Base-by-base conservation (phyloP, 2,888 invertebrate genomes). In the Frankliniella fusca region DNA sequence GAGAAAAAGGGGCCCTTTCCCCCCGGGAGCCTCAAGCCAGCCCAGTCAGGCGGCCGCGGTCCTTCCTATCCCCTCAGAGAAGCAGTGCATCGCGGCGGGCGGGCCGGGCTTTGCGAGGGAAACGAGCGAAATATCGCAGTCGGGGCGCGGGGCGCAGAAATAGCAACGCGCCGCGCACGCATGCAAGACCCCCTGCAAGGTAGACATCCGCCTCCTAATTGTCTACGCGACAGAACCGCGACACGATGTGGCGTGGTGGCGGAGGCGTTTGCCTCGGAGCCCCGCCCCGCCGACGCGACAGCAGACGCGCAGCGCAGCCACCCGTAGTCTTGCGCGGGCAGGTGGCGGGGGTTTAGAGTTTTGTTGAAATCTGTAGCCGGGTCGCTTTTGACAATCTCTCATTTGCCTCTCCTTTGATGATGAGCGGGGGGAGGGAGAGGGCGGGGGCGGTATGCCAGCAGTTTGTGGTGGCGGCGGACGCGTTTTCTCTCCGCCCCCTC, bases 361-460 rank as follows among this genome's bases (percentile, higher is more conserved):
- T 61, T 61, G 70, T 76, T 27, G 70, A 76, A 27, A 76, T 23
- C 70, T 15, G 61, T 15, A 20, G 7, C 15, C n/a, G 11, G 20
- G 12, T 5, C 61, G 15, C 70, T 76, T 76, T 76, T 76, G 70
- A 76, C 70, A 76, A 76, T 76, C 27, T 76, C 70, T 76, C 70
- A 76, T 76, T 76, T 76, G 70, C 70, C 70, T 12, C 27, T 23
- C 70, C 70, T 76, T 76, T 76, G 70, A 76, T n/a, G 70, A n/a
- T 27, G 70, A 12, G 70, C 70, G 70, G 70, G 27, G 27, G 27
- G 27, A 12, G 61, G 61, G 61, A 18, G 3, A 3, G 15, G 61
- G 15, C 0, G 15, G 61, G 15, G 54, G 54, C 54, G 54, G 54
- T 9, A 18, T 2, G 2, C 5, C 15, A 12, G 8, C 54, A 12